Conservation (phyloP, 2,797 vertebrate genomes). For the Tympanoctomys barrerae region DNA sequence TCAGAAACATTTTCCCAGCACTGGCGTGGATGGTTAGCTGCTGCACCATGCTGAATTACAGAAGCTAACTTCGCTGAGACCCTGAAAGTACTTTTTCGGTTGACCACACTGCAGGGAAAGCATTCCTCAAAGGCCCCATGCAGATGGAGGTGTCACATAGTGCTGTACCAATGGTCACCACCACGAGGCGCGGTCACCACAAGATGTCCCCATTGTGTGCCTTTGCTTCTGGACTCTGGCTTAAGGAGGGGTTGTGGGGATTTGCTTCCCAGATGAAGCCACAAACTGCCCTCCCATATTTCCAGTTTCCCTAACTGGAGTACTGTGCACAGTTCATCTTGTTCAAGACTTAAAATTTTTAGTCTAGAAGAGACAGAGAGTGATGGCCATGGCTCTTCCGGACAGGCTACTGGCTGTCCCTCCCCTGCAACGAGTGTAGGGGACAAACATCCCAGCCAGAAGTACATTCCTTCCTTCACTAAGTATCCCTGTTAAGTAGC, state of each 20-base stretch:
- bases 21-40: conserved; percentile 79
- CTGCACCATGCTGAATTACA: conserved; percentile 78
- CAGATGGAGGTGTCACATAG: conserved; percentile 37
- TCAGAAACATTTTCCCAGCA: conserved; percentile 86
- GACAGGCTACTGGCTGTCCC: neutral
- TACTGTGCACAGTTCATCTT: conserved; percentile 12
- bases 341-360: conserved; percentile 65
- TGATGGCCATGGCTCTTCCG: neutral
- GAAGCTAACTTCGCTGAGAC: conserved; percentile 64
- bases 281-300: conserved; percentile 54
- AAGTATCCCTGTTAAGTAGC: neutral
- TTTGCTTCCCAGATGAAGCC: conserved; percentile 67
- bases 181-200: neutral
- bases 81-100: conserved; percentile 59
- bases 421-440: neutral
- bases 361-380: neutral
- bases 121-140: conserved; percentile 56
- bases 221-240: conserved; percentile 52
- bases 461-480: neutral
- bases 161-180: neutral
- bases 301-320: conserved; percentile 47
- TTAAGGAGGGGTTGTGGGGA: conserved; percentile 30
- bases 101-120: neutral
- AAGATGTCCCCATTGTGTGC: neutral
- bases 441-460: neutral